A percentile compares a stretch with the other conserved stretches of the same genome.
These are phyloP conservation scores for Euplagia quadripunctaria DNA, from an alignment of 2,888 invertebrate species.

Conservation along the genomic window DNA sequence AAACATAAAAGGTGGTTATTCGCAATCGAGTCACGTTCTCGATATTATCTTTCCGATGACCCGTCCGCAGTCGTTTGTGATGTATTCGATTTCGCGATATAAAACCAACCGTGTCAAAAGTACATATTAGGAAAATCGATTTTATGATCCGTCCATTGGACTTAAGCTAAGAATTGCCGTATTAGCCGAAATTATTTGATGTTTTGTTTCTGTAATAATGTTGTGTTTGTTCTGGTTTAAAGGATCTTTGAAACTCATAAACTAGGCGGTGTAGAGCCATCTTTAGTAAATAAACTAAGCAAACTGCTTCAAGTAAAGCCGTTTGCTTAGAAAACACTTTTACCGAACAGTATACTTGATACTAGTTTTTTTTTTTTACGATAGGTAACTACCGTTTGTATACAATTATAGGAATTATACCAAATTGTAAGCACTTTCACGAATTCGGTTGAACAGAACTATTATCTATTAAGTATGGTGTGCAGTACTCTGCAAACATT, in stretches of 20 bases:
- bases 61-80: conserved; percentile 12
- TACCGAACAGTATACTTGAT: not conserved
- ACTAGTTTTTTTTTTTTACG: not conserved
- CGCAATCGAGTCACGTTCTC: conserved; percentile 6
- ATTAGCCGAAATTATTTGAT: not conserved
- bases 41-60: conserved; percentile 12
- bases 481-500: too few species aligned
- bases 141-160: not conserved
- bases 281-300: not conserved
- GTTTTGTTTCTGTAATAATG: not conserved
- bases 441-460: too few species aligned
- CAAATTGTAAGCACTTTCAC: too few species aligned
- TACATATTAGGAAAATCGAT: not conserved
- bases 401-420: not conserved
- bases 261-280: not conserved
- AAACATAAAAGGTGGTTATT: conserved; percentile 12
- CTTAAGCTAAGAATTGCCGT: not conserved
- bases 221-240: not conserved
- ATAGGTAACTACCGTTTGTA: not conserved
- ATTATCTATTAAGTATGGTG: too few species aligned
- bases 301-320: not conserved
- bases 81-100: conserved; percentile 16
- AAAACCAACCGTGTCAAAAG: not conserved
- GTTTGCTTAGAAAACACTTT: not conserved
- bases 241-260: not conserved